Evolutionary conservation across 2,113 vertebrate genomes (phyloP), one percentile per base, ranked within the genome.

Genomic region (Brachypodius melanocephalos): DNA sequence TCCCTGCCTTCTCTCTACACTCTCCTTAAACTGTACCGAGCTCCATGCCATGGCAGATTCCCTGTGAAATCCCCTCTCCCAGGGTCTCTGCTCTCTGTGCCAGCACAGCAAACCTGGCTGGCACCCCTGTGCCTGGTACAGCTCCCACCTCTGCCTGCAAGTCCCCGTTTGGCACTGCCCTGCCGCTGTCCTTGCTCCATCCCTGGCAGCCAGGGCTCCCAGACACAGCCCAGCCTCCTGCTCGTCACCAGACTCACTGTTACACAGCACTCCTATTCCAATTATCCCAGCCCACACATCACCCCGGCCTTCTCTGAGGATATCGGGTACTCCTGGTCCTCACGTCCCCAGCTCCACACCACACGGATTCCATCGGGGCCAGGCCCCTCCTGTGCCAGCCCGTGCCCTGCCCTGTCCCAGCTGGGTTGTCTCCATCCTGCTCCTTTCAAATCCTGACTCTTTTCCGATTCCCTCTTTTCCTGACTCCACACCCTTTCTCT

Each of bases 401-500:
- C 4, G 5, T 6, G 51, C n/a, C 17, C 66, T 10, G 73, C 26
- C n/a, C 51, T 1, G 4, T 4, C 40, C 42, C 1, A 0, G 3
- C 7, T 0, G 19, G 12, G 57, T 46, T 19, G 25, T 1, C 2
- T 10, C 14, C 5, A 3, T 5, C 24, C 14, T 6, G 25, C 17
- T 2, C 2, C 40, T 17, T 22, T 11, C 16, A 15, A 26, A 19
- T 0, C 7, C n/a, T 1, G 17, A 3, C 31, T 46, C 26, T n/a
- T 21, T 19, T 6, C 5, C 58, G 17, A 0, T 5, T 21, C 46
- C 8, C 10, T 31, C 43, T 24, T 31, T 15, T 13, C 40, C 29
- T 1, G 14, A 7, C 11, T 2, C 48, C 8, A 1, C 8, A 4
- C 1, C 31, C 0, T 5, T n/a, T 20, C 16, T 1, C 11, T 3